Percentiles rank a stretch among this genome's conserved stretches.
Conservation (phyloP, 1,140 invertebrate species). For the Diprion similis region DNA sequence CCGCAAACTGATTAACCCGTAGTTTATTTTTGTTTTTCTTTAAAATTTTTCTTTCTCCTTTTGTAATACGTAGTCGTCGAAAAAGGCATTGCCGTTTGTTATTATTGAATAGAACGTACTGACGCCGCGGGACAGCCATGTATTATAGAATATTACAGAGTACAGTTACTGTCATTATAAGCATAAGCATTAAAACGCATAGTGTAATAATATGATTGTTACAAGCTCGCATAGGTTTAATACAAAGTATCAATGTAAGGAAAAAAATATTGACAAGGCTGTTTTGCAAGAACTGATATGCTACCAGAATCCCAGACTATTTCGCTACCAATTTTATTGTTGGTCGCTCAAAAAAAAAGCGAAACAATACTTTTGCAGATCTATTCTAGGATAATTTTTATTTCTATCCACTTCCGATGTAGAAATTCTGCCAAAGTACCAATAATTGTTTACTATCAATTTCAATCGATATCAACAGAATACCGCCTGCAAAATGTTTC, state of each 20-base stretch:
- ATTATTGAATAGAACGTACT: slow-evolving; percentile 13
- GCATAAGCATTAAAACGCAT: not conserved
- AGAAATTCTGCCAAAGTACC: not conserved
- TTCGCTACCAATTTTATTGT: not conserved
- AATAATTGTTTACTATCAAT: not conserved
- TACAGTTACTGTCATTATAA: not conserved
- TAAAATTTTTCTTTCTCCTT: too few species aligned
- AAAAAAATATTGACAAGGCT: not conserved
- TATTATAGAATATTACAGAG: not conserved
- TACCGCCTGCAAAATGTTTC: not conserved
- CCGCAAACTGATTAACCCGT: slow-evolving; percentile 36
- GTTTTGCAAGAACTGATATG: not conserved
- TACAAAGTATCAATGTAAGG: not conserved
- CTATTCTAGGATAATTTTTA: not conserved
- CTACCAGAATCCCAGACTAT: not conserved
- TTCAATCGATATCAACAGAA: not conserved
- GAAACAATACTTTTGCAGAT: not conserved
- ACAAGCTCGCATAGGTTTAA: not conserved
- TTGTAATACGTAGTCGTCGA: not conserved
- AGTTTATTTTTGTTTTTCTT: not conserved
- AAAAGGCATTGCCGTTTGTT: slow-evolving; percentile 20
- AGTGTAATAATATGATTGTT: not conserved
- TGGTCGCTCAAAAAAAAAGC: not conserved
- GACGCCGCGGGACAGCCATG: slow-evolving; percentile 18
- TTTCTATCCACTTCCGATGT: too few species aligned